Conservation (phyloP, 2,888 invertebrate genomes). For the Lypha dubia region DNA sequence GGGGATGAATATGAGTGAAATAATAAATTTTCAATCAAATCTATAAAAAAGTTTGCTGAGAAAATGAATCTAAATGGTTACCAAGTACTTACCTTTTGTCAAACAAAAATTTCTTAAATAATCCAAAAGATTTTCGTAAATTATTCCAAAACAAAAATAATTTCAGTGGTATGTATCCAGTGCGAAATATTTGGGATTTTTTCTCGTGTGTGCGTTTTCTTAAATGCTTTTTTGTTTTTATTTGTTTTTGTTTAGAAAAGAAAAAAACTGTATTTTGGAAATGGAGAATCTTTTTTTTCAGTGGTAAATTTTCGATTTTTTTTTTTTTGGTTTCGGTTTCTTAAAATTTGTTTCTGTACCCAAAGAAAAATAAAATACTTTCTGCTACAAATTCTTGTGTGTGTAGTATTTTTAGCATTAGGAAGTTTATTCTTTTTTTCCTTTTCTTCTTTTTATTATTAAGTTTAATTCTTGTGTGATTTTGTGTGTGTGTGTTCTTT, state of each 20-base stretch:
- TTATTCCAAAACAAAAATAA: constrained; percentile 30
- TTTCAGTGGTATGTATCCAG: constrained; percentile 48
- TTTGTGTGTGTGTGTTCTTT: neutral
- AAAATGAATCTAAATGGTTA: no score
- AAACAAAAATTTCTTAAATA: constrained; percentile 22
- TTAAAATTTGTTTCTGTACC: constrained; percentile 7
- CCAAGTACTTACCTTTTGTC: constrained; percentile 51
- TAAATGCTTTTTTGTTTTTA: constrained; percentile 34
- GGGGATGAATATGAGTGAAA: constrained; percentile 29
- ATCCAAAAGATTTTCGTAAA: constrained; percentile 51
- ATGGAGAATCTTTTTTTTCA: constrained; percentile 3
- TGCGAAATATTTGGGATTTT: neutral
- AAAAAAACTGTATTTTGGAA: constrained; percentile 19
- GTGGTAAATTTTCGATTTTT: constrained; percentile 21
- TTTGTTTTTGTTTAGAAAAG: neutral
- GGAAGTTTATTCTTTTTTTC: constrained; percentile 60
- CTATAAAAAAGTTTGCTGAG: no score
- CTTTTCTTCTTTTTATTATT: no score
- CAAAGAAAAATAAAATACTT: constrained; percentile 42
- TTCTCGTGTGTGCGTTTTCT: constrained; percentile 17
- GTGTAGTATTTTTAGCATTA: constrained; percentile 65
- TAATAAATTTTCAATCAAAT: no score
- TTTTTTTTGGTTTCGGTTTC: constrained; percentile 6
- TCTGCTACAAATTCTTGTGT: constrained; percentile 29
- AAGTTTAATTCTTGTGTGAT: neutral